A percentile compares a stretch with the other conserved stretches of the same genome.
phyloP scores from a whole-genome alignment of 2,888 invertebrate species.

The Steromphala cineraria region DNA sequence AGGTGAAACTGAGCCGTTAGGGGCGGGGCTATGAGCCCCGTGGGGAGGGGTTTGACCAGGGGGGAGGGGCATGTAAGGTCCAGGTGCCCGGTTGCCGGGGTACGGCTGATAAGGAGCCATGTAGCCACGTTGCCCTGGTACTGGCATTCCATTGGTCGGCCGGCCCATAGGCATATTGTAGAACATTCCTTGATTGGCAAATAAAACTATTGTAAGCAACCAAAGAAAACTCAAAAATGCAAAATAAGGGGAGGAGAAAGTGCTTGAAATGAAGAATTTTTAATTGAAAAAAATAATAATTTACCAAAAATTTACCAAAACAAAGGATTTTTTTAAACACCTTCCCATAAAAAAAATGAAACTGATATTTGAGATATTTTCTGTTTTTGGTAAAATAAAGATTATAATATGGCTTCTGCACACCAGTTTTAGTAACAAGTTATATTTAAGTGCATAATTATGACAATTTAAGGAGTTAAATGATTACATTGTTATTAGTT shows the following conservation, averaged over 20 bases:
- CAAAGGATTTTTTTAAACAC: too few species aligned
- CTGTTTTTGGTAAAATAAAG: too few species aligned
- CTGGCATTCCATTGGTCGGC: constrained; percentile 12
- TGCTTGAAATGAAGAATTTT: background rate
- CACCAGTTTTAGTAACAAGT: too few species aligned
- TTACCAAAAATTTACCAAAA: background rate
- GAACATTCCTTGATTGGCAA: constrained; percentile 13
- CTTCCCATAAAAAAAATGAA: too few species aligned
- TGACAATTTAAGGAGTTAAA: too few species aligned
- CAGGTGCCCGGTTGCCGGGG: constrained; percentile 44
- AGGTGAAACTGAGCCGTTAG: constrained; percentile 26
- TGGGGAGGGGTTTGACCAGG: background rate
- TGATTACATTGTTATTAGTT: too few species aligned
- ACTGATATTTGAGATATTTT: too few species aligned
- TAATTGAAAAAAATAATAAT: background rate
- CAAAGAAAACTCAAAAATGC: background rate
- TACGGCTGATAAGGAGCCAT: constrained; percentile 43
- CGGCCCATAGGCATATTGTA: background rate
- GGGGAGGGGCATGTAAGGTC: constrained; percentile 31
- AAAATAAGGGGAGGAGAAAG: background rate
- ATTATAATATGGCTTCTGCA: too few species aligned
- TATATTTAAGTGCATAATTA: too few species aligned
- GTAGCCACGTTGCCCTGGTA: constrained; percentile 31
- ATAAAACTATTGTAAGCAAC: constrained; percentile 12
- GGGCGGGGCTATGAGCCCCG: too few species aligned